Evolutionary conservation across 2,797 vertebrate genomes (phyloP), one percentile per base, ranked within the genome.

Genomic region (Anguilla obscura): DNA sequence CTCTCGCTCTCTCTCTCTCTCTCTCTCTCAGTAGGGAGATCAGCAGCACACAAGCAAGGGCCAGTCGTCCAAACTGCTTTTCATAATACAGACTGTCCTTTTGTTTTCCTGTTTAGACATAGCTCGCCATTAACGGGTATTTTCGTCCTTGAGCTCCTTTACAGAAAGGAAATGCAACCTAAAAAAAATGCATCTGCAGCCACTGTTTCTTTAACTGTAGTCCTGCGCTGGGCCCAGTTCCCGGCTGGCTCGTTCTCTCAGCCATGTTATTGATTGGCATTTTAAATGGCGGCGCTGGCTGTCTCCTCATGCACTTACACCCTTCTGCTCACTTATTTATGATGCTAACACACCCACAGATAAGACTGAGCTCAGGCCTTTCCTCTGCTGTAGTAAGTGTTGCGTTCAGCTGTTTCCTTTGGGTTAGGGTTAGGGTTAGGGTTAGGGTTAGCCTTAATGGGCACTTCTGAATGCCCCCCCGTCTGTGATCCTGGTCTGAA

Each of bases 181-280:
- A n/a, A 48, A 82, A 50, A 52, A 52, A 48, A n/a, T 18, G 24
- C 18, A 48, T 82, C 1, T 48, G 79, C 40, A 8, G 79, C 1
- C 21, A 50, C 79, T n/a, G 79, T 3, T 82, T 24, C 79, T 82
- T 82, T 82, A 82, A n/a, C 50, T 50, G 79, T 48, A n/a, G 79
- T 50, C 18, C 24, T 82, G 21, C n/a, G 40, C 45, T 50, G 79
- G 79, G 50, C 40, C 21, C n/a, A 9, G 45, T 50, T 50, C 45
- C 21, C 6, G 45, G 8, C 79, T 50, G 24, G 79, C 79, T 82
- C 6, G 24, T 50, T 48, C 6, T 66, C 79, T 50, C 79, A 7
- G 79, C 45, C 36, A 16, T 10, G 9, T 79, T 79, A 40, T 79
- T 79, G 74, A 45, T 45, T 45, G 16, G 9, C 30, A 45, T 79